Conservation (phyloP, 1,140 invertebrate genomes). For the Acromyrmex charruanus region DNA sequence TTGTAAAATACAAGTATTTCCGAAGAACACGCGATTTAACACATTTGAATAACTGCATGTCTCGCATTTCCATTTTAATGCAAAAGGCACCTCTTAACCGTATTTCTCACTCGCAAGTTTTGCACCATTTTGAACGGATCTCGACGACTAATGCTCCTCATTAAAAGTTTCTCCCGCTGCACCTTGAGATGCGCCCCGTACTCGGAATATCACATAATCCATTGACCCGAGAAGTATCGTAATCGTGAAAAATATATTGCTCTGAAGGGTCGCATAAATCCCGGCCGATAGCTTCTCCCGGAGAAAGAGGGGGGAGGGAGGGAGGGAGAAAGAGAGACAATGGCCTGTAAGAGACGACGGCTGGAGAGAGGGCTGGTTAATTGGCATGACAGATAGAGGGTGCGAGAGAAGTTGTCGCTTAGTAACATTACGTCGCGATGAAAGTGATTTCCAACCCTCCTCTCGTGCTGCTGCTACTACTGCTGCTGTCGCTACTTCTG, state of each 20-base stretch:
- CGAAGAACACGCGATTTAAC: slow-evolving; percentile 6
- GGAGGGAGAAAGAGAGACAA: slow-evolving; percentile 43
- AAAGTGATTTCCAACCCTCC: slow-evolving; percentile 80
- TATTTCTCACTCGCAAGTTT: slow-evolving; percentile 54
- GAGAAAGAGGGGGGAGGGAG: not conserved
- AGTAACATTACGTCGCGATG: slow-evolving; percentile 84
- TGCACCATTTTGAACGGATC: slow-evolving; percentile 67
- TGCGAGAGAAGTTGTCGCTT: slow-evolving; percentile 84
- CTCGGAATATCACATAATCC: slow-evolving; percentile 60
- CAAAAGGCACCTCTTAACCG: slow-evolving; percentile 28
- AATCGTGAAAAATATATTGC: slow-evolving; percentile 69
- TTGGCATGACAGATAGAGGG: slow-evolving; percentile 85
- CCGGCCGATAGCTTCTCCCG: slow-evolving; percentile 31
- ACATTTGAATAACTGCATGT: slow-evolving; percentile 11
- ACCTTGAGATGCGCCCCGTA: slow-evolving; percentile 55
- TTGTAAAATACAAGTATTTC: not conserved
- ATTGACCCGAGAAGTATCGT: slow-evolving; percentile 65
- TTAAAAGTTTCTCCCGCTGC: slow-evolving; percentile 60
- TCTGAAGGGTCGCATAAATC: slow-evolving; percentile 68
- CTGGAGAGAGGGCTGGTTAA: slow-evolving; percentile 79
- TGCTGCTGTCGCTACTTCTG: slow-evolving; percentile 35
- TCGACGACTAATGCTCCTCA: slow-evolving; percentile 61
- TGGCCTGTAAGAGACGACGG: slow-evolving; percentile 58
- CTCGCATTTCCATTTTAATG: slow-evolving; percentile 43
- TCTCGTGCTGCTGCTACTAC: slow-evolving; percentile 37